These are phyloP conservation scores for Thaumatotibia leucotreta DNA, from an alignment of 1,140 invertebrate species.

Conservation along the genomic window DNA sequence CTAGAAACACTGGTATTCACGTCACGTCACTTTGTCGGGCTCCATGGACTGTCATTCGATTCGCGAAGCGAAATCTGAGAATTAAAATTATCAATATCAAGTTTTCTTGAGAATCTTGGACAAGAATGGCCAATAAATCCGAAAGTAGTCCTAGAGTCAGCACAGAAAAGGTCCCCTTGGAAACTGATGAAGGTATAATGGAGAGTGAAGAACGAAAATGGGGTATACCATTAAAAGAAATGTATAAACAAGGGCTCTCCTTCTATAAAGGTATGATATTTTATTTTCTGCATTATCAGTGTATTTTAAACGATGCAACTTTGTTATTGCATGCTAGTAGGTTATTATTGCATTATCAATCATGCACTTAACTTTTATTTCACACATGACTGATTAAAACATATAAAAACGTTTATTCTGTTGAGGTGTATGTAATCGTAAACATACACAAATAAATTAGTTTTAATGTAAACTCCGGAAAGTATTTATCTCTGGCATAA, in stretches of 20 bases:
- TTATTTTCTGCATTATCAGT: constrained; percentile 8
- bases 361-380: no score
- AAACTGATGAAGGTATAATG: constrained; percentile 72
- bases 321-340: neutral
- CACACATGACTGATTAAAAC: no score
- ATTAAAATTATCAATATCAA: neutral
- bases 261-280: constrained; percentile 88
- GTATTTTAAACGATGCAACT: neutral
- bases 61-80: constrained; percentile 9
- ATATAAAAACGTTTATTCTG: no score
- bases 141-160: constrained; percentile 57
- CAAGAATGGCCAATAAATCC: constrained; percentile 45
- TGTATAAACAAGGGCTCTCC: constrained; percentile 90
- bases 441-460: no score
- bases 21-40: neutral
- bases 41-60: neutral
- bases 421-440: no score
- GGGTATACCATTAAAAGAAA: constrained; percentile 84
- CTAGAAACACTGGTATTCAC: neutral
- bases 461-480: no score
- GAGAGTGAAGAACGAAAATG: constrained; percentile 76
- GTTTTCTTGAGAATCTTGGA: neutral
- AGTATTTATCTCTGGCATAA: no score
- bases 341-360: no score
- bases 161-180: constrained; percentile 63